phyloP scores from a whole-genome alignment of 1,140 invertebrate species.

The Triops cancriformis region DNA sequence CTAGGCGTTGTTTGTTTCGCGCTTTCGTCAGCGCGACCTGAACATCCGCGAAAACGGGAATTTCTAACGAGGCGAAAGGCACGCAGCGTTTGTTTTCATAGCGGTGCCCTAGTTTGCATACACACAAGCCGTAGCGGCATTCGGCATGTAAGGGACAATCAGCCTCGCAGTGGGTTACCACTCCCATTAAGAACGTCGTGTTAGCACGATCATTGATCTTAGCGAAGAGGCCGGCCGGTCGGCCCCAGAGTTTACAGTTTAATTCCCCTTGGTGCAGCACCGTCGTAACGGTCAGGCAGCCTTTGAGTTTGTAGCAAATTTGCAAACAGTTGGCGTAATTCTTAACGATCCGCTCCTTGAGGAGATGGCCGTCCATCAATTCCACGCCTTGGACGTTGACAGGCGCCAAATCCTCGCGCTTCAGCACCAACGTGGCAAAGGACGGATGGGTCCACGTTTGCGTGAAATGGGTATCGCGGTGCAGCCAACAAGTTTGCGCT shows the following conservation, averaged over 20 bases:
- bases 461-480: slow-evolving; percentile 14
- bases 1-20: background rate
- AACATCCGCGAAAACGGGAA: background rate
- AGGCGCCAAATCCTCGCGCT: slow-evolving; percentile 15
- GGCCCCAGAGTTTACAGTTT: background rate
- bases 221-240: background rate
- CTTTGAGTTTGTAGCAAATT: slow-evolving; percentile 17
- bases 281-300: slow-evolving; percentile 1
- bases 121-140: background rate
- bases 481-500: slow-evolving; percentile 18
- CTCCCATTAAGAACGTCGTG: background rate
- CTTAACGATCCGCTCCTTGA: background rate
- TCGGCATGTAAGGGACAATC: background rate
- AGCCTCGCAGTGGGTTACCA: background rate
- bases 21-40: background rate
- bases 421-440: slow-evolving; percentile 16
- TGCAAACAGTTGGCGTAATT: slow-evolving; percentile 19
- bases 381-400: slow-evolving; percentile 16
- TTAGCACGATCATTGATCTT: background rate
- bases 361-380: slow-evolving; percentile 2
- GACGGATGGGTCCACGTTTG: background rate
- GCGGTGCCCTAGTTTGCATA: background rate
- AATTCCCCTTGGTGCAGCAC: background rate
- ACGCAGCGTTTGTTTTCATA: background rate
- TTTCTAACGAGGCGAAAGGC: background rate